These are phyloP conservation scores for Homalodisca vitripennis DNA, from an alignment of 1,140 invertebrate genomes.

Conservation along the genomic window DNA sequence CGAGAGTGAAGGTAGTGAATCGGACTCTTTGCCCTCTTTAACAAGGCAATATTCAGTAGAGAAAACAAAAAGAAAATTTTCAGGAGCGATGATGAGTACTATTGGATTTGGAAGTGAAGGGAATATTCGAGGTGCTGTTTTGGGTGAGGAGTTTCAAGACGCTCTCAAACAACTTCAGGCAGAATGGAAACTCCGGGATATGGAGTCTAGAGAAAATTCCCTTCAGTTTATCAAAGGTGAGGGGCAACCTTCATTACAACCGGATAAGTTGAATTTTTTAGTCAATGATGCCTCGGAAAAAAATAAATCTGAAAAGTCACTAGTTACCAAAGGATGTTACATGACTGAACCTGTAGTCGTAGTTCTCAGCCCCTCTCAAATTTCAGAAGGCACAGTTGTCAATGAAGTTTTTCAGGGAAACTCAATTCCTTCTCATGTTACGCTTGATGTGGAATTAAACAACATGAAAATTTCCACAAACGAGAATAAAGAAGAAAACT, in stretches of 20 bases:
- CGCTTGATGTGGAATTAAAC: too few relatives aligned
- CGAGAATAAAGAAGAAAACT: too few relatives aligned
- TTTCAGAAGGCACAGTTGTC: too few relatives aligned
- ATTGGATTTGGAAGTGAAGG: slow-evolving; percentile 56
- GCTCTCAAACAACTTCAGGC: slow-evolving; percentile 54
- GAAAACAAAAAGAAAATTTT: slow-evolving; percentile 28
- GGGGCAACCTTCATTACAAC: neutral
- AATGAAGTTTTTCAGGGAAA: too few relatives aligned
- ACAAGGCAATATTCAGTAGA: slow-evolving; percentile 36
- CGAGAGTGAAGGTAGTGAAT: slow-evolving; percentile 61
- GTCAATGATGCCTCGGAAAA: slow-evolving; percentile 46
- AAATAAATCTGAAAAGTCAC: slow-evolving; percentile 26
- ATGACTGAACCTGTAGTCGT: too few relatives aligned
- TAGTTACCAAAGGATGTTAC: neutral
- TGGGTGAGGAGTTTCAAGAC: slow-evolving; percentile 57
- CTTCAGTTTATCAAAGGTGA: slow-evolving; percentile 15
- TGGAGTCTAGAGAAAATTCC: slow-evolving; percentile 30
- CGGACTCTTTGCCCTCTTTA: slow-evolving; percentile 43
- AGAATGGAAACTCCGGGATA: slow-evolving; percentile 38
- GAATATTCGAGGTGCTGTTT: slow-evolving; percentile 52
- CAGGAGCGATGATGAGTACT: slow-evolving; percentile 35
- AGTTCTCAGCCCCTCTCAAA: too few relatives aligned
- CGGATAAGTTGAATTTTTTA: slow-evolving; percentile 44
- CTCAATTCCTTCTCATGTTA: too few relatives aligned
- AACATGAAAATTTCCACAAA: too few relatives aligned